Evolutionary conservation across 2,797 vertebrate species (phyloP), one percentile per base, ranked within the genome.

Genomic region (Triplophysa yarkandensis): DNA sequence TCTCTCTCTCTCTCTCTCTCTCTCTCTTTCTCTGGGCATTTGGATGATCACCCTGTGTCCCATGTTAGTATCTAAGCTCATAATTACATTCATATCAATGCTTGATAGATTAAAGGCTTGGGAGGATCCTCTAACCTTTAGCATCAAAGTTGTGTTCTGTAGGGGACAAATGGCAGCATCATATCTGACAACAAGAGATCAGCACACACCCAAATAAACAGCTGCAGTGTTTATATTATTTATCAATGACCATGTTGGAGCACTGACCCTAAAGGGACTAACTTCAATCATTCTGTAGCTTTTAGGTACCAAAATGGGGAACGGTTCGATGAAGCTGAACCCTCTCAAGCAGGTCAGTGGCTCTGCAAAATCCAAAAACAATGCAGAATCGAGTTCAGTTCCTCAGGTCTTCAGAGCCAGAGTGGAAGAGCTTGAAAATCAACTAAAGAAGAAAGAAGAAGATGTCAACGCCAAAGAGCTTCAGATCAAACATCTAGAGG

Each of bases 281-380:
- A 61, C 10, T 34, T 28, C 41, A 1, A 23, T 71, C 6, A 6
- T 44, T 48, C 68, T 83, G 81, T 78, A 79, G 39, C 32, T 11
- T 30, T 62, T 14, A 23, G 28, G 57, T 36, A 72, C 23, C 1
- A 78, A 55, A 21, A 98, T 97, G 96, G 96, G 96, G 83, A 98
- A 98, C 16, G 89, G 92, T 17, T 95, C 93, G 0, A 87, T 93
- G 88, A 98, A 95, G 83, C 92, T 93, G 36, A 98, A 95, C 82
- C 92, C 92, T 4, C 85, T 94, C 76, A 95, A 93, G 82, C 88
- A 85, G 41, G 44, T 88, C 0, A 91, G 93, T 0, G 83, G 90
- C 68, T 89, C 88, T 0, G 17, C 86, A 0, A 82, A 84, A 82
- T 76, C 82, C 62, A 84, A 82, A 83, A 84, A 68, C 84, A 87